Base-by-base conservation (phyloP, 2,888 invertebrate species). In the Patella ulyssiponensis region DNA sequence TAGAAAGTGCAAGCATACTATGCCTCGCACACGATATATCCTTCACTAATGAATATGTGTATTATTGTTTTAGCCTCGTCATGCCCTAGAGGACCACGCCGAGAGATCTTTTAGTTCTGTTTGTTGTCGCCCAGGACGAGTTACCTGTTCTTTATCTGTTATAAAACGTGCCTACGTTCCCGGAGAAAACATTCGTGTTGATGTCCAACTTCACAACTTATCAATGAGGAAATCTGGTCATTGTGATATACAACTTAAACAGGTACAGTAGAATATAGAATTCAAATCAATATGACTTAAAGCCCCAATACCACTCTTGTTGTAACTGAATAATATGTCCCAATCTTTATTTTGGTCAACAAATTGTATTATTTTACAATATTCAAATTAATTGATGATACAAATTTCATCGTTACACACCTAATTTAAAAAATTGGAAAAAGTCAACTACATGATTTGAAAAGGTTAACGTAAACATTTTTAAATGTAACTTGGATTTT, bases 121-220 rank as follows among this genome's bases (percentile, higher is more conserved):
- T 11, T 89, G 89, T 79, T 90, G 89, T 80, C 85, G 88, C 7
- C 87, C 89, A 0, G 89, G 89, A 14, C 82, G 88, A n/a, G 86
- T 90, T 23, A 86, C 89, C 72, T 89, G 89, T 79, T 87, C 90
- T 71, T 80, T 90, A 33, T 83, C 86, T 70, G 82, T 89, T 69
- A 80, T 85, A 70, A 88, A 89, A 80, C 86, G 88, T 74, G 87
- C 86, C 80, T 90, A 87, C 77, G 89, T 89, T 51, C 88, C 89
- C 27, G 90, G 90, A 15, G 89, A 90, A 80, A 85, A 81, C 14
- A 84, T 90, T 64, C 83, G 84, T 52, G 87, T 88, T 12, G 87
- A 87, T 76, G 85, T 89, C 17, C 86, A 87, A 69, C 85, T 90
- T 70, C 86, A 89, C 80, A 90, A 90, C 81, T 84, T 87, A 80